These are phyloP conservation scores for Philypnodon macrostomus DNA, from an alignment of 2,797 vertebrate genomes.

Conservation along the genomic window DNA sequence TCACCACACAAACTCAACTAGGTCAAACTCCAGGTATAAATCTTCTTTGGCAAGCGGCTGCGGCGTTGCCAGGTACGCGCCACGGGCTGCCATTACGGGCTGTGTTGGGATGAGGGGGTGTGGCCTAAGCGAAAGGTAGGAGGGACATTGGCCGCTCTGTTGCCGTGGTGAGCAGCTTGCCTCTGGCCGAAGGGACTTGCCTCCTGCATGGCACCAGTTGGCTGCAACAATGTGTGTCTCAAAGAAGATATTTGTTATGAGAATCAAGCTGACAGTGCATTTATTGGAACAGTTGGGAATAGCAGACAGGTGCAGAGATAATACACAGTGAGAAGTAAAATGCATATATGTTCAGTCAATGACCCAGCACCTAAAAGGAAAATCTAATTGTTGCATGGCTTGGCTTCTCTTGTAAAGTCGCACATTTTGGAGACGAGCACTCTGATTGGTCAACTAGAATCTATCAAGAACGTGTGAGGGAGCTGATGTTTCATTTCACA, in stretches of 20 bases:
- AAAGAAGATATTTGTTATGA: slow-evolving; percentile 69
- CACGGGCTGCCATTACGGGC: slow-evolving; percentile 82
- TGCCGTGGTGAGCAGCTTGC: slow-evolving; percentile 82
- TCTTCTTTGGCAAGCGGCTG: slow-evolving; percentile 85
- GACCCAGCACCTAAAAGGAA: no score
- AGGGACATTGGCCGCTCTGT: slow-evolving; percentile 50
- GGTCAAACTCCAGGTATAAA: slow-evolving; percentile 96
- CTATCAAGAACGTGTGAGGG: no score
- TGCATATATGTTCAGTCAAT: no score
- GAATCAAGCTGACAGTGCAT: slow-evolving; percentile 63
- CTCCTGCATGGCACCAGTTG: slow-evolving; percentile 86
- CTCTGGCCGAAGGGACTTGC: slow-evolving; percentile 83
- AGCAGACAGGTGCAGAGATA: slow-evolving; percentile 20
- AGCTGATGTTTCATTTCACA: no score
- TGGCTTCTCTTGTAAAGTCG: no score
- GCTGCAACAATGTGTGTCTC: slow-evolving; percentile 69
- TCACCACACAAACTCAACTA: slow-evolving; percentile 94
- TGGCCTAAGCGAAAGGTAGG: slow-evolving; percentile 78
- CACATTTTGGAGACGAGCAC: no score
- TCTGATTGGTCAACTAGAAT: no score
- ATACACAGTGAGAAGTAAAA: no score
- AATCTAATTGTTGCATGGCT: no score
- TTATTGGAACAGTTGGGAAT: slow-evolving; percentile 29
- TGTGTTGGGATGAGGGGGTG: slow-evolving; percentile 80
- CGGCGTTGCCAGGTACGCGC: slow-evolving; percentile 84